Evolutionary conservation across 2,797 vertebrate species (phyloP).

Genomic region (Lophotriccus pileatus): DNA sequence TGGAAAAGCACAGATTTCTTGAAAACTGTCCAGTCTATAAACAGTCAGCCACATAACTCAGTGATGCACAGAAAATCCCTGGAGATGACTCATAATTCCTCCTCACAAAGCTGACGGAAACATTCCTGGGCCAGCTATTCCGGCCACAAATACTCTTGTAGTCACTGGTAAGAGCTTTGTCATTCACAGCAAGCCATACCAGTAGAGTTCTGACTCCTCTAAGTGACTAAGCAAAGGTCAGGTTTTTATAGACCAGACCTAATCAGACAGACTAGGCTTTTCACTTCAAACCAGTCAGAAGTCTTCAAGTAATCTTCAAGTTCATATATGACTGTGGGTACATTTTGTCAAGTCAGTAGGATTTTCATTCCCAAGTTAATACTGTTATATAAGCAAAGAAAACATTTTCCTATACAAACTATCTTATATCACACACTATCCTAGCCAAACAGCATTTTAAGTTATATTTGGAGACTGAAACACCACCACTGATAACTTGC

Average conservation of each 20-base stretch:
- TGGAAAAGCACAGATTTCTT: background rate
- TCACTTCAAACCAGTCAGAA: background rate
- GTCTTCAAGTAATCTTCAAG: background rate
- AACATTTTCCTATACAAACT: background rate
- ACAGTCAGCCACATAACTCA: background rate
- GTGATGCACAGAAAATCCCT: background rate
- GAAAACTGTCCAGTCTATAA: background rate
- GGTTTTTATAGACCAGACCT: constrained; percentile 24
- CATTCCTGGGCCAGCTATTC: background rate
- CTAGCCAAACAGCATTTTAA: background rate
- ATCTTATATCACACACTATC: background rate
- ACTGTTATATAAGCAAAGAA: background rate
- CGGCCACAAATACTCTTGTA: background rate
- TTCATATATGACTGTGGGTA: background rate
- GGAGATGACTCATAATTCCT: background rate
- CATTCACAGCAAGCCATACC: background rate
- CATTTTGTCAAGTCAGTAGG: background rate
- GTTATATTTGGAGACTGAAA: background rate
- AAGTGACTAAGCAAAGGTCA: background rate
- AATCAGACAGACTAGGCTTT: background rate
- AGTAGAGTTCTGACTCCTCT: background rate
- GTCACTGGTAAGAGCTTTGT: background rate
- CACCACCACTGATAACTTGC: background rate
- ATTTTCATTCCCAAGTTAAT: background rate
- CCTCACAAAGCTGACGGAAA: background rate